Conservation (phyloP, 2,113 vertebrate species). For the Sylvia atricapilla region DNA sequence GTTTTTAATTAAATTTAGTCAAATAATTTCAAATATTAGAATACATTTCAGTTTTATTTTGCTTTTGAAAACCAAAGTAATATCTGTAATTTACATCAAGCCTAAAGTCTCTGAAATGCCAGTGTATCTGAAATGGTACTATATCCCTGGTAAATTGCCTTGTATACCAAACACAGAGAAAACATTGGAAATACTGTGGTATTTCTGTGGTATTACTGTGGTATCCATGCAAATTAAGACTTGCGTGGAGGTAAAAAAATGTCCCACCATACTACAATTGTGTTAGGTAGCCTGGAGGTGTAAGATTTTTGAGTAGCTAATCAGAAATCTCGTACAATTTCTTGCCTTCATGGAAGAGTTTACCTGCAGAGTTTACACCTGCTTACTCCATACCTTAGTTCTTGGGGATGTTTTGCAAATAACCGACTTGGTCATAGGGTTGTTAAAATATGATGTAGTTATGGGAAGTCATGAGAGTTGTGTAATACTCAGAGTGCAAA, state of each 20-base stretch:
- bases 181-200: background rate
- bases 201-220: too few species aligned
- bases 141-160: background rate
- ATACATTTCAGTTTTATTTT: background rate
- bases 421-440: background rate
- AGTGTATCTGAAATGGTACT: background rate
- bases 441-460: background rate
- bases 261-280: background rate
- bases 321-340: background rate
- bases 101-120: background rate
- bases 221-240: too few species aligned
- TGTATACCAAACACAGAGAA: background rate
- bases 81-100: background rate
- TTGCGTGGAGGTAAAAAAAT: background rate
- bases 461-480: background rate
- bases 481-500: background rate
- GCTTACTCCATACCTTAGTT: background rate
- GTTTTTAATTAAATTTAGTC: background rate
- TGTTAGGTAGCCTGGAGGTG: background rate
- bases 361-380: background rate
- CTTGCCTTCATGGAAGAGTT: background rate
- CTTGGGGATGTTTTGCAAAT: background rate
- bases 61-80: background rate
- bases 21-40: background rate
- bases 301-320: background rate